These are phyloP conservation scores for Coracopsis vasa DNA, from an alignment of 2,113 vertebrate genomes.

Conservation along the genomic window DNA sequence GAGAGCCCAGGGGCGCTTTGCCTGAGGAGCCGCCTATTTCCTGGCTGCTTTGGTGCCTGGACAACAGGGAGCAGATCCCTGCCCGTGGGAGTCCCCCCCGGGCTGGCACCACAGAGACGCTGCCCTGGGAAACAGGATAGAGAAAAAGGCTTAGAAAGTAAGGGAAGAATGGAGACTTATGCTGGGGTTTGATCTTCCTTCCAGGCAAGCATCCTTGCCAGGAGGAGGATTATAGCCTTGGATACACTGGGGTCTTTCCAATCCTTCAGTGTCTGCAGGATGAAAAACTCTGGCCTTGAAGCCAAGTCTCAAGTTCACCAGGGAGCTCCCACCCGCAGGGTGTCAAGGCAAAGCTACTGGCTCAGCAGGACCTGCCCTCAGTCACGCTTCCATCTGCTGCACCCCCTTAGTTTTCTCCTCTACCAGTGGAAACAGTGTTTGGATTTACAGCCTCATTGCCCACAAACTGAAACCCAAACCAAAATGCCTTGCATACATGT, in stretches of 20 bases:
- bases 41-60: neutral
- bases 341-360: neutral
- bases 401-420: neutral
- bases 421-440: neutral
- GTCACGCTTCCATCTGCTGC: neutral
- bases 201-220: constrained; percentile 13
- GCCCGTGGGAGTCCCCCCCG: neutral
- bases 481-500: neutral
- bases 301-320: neutral
- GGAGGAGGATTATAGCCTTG: neutral
- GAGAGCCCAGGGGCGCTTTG: neutral
- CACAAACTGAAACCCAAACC: neutral
- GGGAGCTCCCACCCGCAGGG: neutral
- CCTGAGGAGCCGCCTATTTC: neutral
- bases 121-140: constrained; percentile 13
- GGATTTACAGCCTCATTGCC: neutral
- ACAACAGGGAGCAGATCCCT: neutral
- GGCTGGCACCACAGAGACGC: neutral
- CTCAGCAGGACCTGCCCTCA: neutral
- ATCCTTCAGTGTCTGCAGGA: neutral
- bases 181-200: constrained; percentile 3
- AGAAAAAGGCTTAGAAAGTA: neutral
- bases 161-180: neutral
- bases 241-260: neutral
- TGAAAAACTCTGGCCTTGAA: neutral